Evolutionary conservation across 2,888 invertebrate genomes (phyloP), one percentile per base, ranked within the genome.

Genomic region (Metacarcinus magister): DNA sequence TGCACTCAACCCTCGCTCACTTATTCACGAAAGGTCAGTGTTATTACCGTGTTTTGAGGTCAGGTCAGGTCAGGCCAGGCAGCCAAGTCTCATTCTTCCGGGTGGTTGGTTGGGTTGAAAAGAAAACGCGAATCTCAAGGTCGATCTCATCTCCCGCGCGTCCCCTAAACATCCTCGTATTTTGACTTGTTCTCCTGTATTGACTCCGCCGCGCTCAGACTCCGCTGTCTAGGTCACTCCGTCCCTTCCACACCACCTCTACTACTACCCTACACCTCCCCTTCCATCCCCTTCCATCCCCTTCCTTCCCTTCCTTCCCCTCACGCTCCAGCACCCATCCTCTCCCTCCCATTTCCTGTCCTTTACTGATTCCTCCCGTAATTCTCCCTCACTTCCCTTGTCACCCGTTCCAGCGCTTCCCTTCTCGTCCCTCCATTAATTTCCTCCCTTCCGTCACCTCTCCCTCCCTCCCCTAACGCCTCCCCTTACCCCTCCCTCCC

Each of bases 371-470:
- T 67, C n/a, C 67, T 67, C 67, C 67, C n/a, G n/a, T 67, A 67
- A 67, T 67, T 67, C 67, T 67, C 67, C 0, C 54, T 54, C 54
- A 54, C 54, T 54, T 67, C 67, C 67, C 67, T 7, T 67, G 67
- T 67, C 67, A 67, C 67, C n/a, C 67, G 7, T 67, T 67, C 67
- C 67, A 67, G n/a, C 67, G 67, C 67, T 67, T 67, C 67, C 67
- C 23, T 67, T 67, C 67, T 23, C 8, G 67, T 16, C 23, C 7
- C 67, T 67, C 67, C 67, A 67, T 67, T 67, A 67, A 67, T 67
- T 67, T n/a, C 67, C 67, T 67, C 67, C 67, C 67, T 67, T 67
- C 60, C 60, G 16, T 19, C 60, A 19, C 60, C 60, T 67, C 60
- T 67, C 60, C 60, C 60, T 67, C 67, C 67, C 7, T 23, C n/a